These are phyloP conservation scores for Seira sanloemensis DNA, from an alignment of 2,888 invertebrate species.

Conservation along the genomic window DNA sequence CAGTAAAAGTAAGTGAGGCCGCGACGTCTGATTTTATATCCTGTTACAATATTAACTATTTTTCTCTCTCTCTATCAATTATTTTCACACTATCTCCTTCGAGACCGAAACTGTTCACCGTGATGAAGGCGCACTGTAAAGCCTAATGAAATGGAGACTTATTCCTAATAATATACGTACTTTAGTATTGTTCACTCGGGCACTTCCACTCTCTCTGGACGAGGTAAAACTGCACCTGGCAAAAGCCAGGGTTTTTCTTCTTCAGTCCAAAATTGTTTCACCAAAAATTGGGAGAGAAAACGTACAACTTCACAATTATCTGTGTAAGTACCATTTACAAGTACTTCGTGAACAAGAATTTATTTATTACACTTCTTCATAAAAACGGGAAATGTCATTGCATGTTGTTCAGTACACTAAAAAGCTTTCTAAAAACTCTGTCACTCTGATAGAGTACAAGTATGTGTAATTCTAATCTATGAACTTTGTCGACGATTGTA, in stretches of 20 bases:
- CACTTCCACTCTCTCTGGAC: background rate
- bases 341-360: background rate
- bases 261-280: background rate
- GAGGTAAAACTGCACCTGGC: background rate
- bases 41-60: background rate
- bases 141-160: no score
- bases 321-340: background rate
- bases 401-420: conserved; percentile 44
- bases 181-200: background rate
- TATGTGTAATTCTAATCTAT: conserved; percentile 10
- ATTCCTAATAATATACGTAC: background rate
- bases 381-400: conserved; percentile 56
- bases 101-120: background rate
- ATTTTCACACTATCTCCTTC: background rate
- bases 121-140: background rate
- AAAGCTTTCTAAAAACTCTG: conserved; percentile 52
- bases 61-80: background rate
- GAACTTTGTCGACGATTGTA: conserved; percentile 2
- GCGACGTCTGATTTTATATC: background rate
- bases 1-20: background rate
- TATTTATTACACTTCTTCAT: background rate
- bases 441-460: conserved; percentile 42
- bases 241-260: background rate
- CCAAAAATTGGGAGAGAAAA: no score
- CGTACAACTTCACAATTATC: no score